Evolutionary conservation across 2,113 vertebrate genomes (phyloP).

Genomic region (Chloroceryle aenea): DNA sequence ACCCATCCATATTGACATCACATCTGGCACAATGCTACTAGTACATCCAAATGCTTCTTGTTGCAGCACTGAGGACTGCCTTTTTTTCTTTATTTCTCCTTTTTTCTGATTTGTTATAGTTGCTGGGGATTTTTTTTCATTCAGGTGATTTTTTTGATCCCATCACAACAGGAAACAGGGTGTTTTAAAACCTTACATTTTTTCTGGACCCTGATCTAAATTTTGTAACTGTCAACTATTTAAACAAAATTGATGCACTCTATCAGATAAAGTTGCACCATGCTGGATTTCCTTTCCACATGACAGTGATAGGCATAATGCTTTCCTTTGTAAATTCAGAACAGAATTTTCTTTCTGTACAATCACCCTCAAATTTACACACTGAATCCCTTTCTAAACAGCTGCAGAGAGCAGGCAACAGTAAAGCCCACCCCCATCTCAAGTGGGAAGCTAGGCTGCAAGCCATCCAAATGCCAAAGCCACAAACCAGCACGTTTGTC

Average conservation of each 20-base stretch:
- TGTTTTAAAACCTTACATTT: not conserved
- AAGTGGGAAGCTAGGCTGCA: slow-evolving; percentile 24
- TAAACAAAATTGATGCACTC: not conserved
- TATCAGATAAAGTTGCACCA: not conserved
- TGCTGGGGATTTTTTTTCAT: too few relatives aligned
- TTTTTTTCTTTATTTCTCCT: not conserved
- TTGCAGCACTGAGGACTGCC: not conserved
- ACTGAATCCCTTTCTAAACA: not conserved
- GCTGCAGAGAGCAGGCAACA: not conserved
- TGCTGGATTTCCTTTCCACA: not conserved
- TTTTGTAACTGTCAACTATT: not conserved
- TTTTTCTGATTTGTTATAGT: too few relatives aligned
- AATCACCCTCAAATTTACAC: too few relatives aligned
- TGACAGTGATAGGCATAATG: fast-evolving
- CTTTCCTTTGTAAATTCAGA: not conserved
- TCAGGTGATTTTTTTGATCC: not conserved
- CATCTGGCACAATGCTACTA: not conserved
- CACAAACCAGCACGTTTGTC: not conserved
- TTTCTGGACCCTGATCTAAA: not conserved
- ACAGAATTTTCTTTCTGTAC: not conserved
- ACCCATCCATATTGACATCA: not conserved
- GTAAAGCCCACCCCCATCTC: not conserved
- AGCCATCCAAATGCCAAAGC: slow-evolving; percentile 12
- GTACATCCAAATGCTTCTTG: not conserved
- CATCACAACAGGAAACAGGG: not conserved